Evolutionary conservation across 92 coral and sea anemone genomes (phyloP).

Genomic region (Epizoanthus illoricatus): DNA sequence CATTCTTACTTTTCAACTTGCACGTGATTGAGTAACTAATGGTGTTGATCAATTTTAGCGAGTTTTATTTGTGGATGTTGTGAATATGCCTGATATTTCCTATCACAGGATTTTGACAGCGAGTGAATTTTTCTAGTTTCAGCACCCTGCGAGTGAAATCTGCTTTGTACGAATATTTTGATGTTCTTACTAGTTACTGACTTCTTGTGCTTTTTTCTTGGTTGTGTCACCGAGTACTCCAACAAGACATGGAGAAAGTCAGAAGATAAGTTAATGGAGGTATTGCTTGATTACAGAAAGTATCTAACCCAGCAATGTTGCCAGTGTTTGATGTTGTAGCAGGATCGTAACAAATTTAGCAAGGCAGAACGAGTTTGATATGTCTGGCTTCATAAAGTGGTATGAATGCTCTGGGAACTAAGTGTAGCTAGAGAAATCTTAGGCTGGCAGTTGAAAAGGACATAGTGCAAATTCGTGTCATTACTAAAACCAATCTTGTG

Average conservation of each 20-base stretch:
- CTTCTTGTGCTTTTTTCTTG: constrained; percentile 33
- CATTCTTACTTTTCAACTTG: too few relatives aligned
- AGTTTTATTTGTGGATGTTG: too few relatives aligned
- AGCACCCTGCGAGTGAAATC: not conserved
- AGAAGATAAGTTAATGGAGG: constrained; percentile 30
- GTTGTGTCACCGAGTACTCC: constrained; percentile 31
- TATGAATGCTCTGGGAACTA: too few relatives aligned
- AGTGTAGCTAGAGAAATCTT: too few relatives aligned
- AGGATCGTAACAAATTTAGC: not conserved
- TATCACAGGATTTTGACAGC: too few relatives aligned
- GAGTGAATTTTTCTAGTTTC: too few relatives aligned
- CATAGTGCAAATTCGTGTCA: too few relatives aligned
- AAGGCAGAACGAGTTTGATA: not conserved
- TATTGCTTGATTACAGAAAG: constrained; percentile 37
- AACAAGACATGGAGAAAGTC: constrained; percentile 33
- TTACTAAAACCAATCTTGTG: too few relatives aligned
- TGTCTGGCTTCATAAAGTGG: not conserved
- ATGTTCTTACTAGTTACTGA: not conserved
- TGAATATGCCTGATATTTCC: too few relatives aligned
- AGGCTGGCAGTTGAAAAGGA: too few relatives aligned
- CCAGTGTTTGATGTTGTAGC: not conserved
- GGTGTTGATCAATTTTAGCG: too few relatives aligned
- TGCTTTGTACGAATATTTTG: not conserved
- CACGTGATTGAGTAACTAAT: too few relatives aligned
- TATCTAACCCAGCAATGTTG: constrained; percentile 20